Conservation (phyloP, 2,113 vertebrate genomes). For the Cynoglossus semilaevis region DNA sequence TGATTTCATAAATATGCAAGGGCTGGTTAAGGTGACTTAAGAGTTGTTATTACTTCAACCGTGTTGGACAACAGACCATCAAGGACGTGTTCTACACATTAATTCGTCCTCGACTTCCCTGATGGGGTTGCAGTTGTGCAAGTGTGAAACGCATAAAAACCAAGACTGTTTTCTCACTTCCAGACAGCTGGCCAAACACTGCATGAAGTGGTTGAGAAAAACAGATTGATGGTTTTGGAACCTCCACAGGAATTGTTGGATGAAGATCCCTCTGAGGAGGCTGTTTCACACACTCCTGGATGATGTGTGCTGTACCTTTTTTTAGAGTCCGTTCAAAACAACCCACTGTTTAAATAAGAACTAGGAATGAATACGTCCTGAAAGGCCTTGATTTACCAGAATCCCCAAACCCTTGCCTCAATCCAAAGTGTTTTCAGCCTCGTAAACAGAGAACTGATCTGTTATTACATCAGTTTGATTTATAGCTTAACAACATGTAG, state of each 20-base stretch:
- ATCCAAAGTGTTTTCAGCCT: too few species aligned
- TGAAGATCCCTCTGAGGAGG: neutral
- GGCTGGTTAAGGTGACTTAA: too few species aligned
- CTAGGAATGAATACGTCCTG: too few species aligned
- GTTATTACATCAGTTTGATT: neutral
- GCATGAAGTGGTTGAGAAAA: neutral
- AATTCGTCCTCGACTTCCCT: too few species aligned
- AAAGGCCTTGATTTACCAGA: neutral
- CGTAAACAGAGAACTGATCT: neutral
- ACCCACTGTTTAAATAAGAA: too few species aligned
- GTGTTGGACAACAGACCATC: too few species aligned
- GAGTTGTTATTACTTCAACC: too few species aligned
- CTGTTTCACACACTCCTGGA: neutral
- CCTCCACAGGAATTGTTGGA: neutral
- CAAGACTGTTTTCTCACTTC: neutral
- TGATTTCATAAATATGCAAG: too few species aligned
- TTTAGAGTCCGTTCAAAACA: neutral
- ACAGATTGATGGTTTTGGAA: neutral
- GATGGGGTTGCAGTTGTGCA: neutral
- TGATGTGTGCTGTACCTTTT: neutral
- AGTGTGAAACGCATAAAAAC: too few species aligned
- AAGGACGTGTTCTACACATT: too few species aligned
- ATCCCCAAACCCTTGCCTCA: neutral
- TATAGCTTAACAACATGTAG: neutral
- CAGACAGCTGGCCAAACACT: constrained; percentile 1